A percentile compares a stretch with the other conserved stretches of the same genome.
Conservation (phyloP, 2,113 vertebrate genomes). For the Nipponia nippon region DNA sequence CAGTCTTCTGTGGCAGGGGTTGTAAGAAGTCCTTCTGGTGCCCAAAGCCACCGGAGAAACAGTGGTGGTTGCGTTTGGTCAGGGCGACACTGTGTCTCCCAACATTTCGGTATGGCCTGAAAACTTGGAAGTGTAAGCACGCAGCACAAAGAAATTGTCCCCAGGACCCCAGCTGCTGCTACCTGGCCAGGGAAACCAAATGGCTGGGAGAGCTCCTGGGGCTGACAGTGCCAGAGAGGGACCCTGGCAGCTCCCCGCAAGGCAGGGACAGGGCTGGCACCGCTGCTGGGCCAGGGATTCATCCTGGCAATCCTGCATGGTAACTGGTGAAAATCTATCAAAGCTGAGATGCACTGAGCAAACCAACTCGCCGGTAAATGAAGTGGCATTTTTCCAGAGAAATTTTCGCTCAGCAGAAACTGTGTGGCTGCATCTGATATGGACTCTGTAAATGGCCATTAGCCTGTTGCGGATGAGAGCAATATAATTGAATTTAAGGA, state of each 20-base stretch:
- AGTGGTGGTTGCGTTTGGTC: neutral
- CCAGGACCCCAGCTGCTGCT: neutral
- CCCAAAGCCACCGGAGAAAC: neutral
- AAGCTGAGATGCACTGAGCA: neutral
- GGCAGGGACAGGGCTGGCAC: neutral
- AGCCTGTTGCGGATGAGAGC: neutral
- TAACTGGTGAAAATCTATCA: neutral
- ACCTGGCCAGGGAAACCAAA: neutral
- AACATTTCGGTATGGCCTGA: neutral
- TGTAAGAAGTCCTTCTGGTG: neutral
- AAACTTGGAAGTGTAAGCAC: neutral
- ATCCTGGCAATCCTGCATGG: neutral
- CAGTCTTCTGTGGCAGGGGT: neutral
- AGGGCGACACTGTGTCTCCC: neutral
- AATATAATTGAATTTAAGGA: slow-evolving; percentile 32
- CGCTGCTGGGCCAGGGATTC: neutral
- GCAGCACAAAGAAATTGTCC: neutral
- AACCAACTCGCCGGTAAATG: neutral
- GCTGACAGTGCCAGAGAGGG: neutral
- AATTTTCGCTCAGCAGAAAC: slow-evolving; percentile 20
- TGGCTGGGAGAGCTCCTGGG: neutral
- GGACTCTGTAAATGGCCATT: slow-evolving; percentile 16
- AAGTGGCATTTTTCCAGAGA: slow-evolving; percentile 27
- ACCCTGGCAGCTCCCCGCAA: accelerated
- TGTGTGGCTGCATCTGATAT: neutral